Evolutionary conservation across 37 sponge, comb jelly and placozoan species (phyloP), one percentile per base, ranked within the genome.

Genomic region (Halisarca cf. caerulea): DNA sequence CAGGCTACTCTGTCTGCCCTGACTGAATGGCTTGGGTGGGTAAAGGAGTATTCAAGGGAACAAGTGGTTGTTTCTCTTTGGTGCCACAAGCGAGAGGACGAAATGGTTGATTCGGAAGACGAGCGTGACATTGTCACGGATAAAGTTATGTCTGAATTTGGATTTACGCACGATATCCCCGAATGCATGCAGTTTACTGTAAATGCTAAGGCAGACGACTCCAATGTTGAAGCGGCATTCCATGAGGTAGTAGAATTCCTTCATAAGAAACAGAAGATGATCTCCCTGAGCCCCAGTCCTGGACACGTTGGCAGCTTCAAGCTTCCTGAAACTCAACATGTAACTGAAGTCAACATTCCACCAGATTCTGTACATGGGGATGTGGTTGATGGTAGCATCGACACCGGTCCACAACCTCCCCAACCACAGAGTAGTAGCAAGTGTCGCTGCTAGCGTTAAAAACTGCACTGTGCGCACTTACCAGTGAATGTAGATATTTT

Each of bases 191-290:
- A 36, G 42, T 74, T 74, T 24, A 40, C 42, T 5, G 77, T 74
- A 2, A 74, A 74, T 74, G 77, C 77, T 2, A 74, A 74, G 41
- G 41, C 77, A 25, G 77, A n/a, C n/a, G 77, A 74, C 1, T 47
- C 51, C 51, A 74, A 74, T 6, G 77, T 74, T 15, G 24, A 40
- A 15, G 44, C 36, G 0, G 24, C 45, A 21, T 74, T 74, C 36
- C 11, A 40, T 25, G 15, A 44, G 25, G 42, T 74, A 11, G 15
- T 74, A 2, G 25, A 74, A 37, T 15, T 20, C 45, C 45, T 74
- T 1, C 77, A 74, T 38, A 2, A 40, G 2, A 5, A 7, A 42
- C 25, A 20, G 45, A 2, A 74, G 44, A 24, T n/a, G 24, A 2
- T 33, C 1, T 42, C 44, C 25, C 25, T 43, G n/a, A 42, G 44